Conservation (phyloP, 2,113 vertebrate genomes). For the Sigmodon hispidus region DNA sequence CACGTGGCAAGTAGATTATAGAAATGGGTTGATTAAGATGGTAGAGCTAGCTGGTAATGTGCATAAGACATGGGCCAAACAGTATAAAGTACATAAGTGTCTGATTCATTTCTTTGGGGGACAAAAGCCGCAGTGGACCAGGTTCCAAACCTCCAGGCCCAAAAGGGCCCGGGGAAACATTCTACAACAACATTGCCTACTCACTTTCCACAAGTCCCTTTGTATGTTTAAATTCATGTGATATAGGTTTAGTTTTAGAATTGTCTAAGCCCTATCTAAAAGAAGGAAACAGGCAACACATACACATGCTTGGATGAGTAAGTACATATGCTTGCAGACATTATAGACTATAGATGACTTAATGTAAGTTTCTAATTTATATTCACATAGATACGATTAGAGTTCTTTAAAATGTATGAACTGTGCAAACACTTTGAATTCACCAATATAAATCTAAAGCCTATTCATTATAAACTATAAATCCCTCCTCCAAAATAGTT, state of each 20-base stretch:
- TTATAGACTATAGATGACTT: background rate
- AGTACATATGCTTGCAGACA: background rate
- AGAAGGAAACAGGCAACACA: background rate
- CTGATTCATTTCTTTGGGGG: too few species aligned
- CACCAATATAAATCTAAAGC: background rate
- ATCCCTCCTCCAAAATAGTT: background rate
- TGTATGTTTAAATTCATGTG: background rate
- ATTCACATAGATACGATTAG: background rate
- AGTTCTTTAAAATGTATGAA: background rate
- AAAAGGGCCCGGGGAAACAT: too few species aligned
- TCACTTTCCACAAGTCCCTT: background rate
- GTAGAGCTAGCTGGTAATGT: too few species aligned
- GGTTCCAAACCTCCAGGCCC: too few species aligned
- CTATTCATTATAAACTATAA: background rate
- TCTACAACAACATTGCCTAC: background rate
- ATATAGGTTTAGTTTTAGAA: background rate
- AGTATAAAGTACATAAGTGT: too few species aligned
- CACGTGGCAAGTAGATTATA: too few species aligned
- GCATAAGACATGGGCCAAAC: too few species aligned
- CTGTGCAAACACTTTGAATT: background rate
- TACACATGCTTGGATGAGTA: too few species aligned
- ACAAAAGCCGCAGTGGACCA: too few species aligned
- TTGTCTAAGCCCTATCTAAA: background rate
- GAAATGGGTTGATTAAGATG: too few species aligned
- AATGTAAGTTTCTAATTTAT: constrained; percentile 10